Conservation (phyloP, 2,888 invertebrate species). For the Hirtodrosophila trivittata region DNA sequence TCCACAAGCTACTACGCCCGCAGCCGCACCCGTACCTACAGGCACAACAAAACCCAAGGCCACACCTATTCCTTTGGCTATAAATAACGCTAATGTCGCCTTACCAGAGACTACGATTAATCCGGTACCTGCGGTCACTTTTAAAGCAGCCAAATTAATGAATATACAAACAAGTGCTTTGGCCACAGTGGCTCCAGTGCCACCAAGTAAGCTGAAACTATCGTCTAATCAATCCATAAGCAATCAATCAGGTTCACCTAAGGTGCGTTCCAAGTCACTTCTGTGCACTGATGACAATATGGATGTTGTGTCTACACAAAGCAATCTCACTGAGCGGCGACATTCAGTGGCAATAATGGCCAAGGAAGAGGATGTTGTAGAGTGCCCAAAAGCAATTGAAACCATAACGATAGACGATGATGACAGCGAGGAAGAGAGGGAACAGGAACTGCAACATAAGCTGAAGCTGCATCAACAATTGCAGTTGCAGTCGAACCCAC, state of each 20-base stretch:
- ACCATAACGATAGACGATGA: constrained; percentile 70
- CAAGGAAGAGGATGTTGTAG: constrained; percentile 64
- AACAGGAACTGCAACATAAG: constrained; percentile 4
- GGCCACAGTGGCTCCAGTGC: background rate
- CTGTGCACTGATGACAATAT: constrained; percentile 21
- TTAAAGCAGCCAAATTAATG: constrained; percentile 37
- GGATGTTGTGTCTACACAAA: background rate
- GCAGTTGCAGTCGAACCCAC: too few species aligned
- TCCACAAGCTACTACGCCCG: background rate
- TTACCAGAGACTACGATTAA: constrained; percentile 30
- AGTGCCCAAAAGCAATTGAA: constrained; percentile 52
- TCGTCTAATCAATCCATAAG: background rate
- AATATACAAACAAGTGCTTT: constrained; percentile 16
- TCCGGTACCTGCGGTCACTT: constrained; percentile 13
- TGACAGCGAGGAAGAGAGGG: constrained; percentile 51
- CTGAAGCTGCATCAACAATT: background rate
- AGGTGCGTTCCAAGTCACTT: constrained; percentile 65
- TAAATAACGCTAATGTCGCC: background rate
- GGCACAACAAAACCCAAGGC: background rate
- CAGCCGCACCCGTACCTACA: constrained; percentile 5
- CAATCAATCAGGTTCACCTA: constrained; percentile 15
- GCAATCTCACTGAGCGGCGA: constrained; percentile 41
- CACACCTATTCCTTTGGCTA: background rate
- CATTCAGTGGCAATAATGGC: constrained; percentile 69
- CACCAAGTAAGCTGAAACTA: background rate